A percentile compares a stretch with the other conserved stretches of the same genome.
phyloP scores from a whole-genome alignment of 2,113 vertebrate species.

The Phalacrocorax brasilianus region DNA sequence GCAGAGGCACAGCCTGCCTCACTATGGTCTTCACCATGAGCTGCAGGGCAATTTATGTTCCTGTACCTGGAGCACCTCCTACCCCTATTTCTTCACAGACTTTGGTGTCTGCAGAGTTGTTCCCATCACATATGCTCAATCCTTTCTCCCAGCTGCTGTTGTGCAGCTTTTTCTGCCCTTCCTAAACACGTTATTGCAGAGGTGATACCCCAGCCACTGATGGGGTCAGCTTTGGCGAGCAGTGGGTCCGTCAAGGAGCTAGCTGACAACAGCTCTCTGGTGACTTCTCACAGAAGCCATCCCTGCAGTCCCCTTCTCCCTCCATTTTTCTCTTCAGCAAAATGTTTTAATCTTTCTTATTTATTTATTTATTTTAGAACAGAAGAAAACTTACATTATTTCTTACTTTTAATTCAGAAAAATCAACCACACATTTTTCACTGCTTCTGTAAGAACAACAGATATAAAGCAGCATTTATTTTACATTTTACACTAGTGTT shows the following conservation, averaged over 20 bases:
- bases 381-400: not conserved
- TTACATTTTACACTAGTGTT: not conserved
- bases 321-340: not conserved
- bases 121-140: not conserved
- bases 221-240: not conserved
- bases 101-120: not conserved
- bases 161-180: not conserved
- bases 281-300: not conserved
- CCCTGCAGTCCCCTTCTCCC: accelerated
- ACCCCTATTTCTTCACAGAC: too few species aligned
- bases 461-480: not conserved
- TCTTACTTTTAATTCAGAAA: not conserved
- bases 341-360: not conserved
- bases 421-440: not conserved
- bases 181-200: not conserved
- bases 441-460: not conserved
- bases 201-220: accelerated
- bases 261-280: not conserved
- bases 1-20: not conserved
- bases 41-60: not conserved
- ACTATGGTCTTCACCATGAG: accelerated
- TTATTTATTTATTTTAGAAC: not conserved
- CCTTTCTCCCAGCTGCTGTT: not conserved
- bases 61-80: accelerated
- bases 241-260: accelerated